Percentiles rank a stretch among this genome's conserved stretches.
Conservation (phyloP, 2,113 vertebrate genomes). For the Pan troglodytes region NHGRI_mPanTro3-v2.1_pri NC_072402.2:32201501-32202000, state of each 20-base stretch:
- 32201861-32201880: neutral
- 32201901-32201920: neutral
- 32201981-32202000: neutral
- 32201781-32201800: neutral
- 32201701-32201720: neutral
- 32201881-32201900: neutral
- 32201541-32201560: neutral
- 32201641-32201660: neutral
- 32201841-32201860: neutral
- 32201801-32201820: neutral
- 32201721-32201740: neutral
- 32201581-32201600: neutral
- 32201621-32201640: neutral
- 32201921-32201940: neutral
- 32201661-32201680: slow-evolving; percentile 14
- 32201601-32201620: neutral
- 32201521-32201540: neutral
- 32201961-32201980: neutral
- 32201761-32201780: neutral
- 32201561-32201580: neutral
- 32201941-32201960: neutral
- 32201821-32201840: neutral
- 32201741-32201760: neutral
- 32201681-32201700: slow-evolving; percentile 5
- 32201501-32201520: neutral